These are phyloP conservation scores for Clunio marinus DNA, from an alignment of 2,888 invertebrate species.

Conservation along the genomic window DNA sequence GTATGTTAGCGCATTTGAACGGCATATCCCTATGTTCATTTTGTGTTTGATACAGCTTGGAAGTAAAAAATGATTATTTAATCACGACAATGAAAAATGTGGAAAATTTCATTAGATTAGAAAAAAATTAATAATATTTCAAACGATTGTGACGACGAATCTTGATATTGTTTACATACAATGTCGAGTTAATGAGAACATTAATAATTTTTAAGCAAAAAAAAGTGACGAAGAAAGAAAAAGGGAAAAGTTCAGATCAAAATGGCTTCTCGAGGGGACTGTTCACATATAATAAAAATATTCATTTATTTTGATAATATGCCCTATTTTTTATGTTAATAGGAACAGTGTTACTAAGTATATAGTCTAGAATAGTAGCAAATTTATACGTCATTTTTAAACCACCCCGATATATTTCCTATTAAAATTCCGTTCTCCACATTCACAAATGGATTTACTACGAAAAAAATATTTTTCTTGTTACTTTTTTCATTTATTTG, in stretches of 20 bases:
- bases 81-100: slow-evolving; percentile 17
- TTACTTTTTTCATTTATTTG: slow-evolving; percentile 13
- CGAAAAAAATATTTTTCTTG: too few relatives aligned
- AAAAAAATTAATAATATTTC: too few relatives aligned
- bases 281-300: background rate
- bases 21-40: background rate
- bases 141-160: too few relatives aligned
- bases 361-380: too few relatives aligned
- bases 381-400: too few relatives aligned
- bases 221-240: slow-evolving; percentile 11
- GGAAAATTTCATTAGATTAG: slow-evolving; percentile 2
- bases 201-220: background rate
- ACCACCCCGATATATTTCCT: slow-evolving; percentile 9
- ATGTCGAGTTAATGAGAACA: too few relatives aligned
- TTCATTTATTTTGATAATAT: background rate
- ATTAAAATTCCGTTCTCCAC: slow-evolving; percentile 24
- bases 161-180: too few relatives aligned
- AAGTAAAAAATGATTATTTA: slow-evolving; percentile 17
- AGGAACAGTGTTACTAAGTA: too few relatives aligned
- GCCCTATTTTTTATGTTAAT: too few relatives aligned
- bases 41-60: background rate
- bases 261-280: slow-evolving; percentile 15
- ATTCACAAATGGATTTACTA: slow-evolving; percentile 24
- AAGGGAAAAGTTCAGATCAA: slow-evolving; percentile 22
- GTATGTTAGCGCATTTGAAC: background rate